Conservation (phyloP, 2,888 invertebrate genomes). For the Trissolcus japonicus region DNA sequence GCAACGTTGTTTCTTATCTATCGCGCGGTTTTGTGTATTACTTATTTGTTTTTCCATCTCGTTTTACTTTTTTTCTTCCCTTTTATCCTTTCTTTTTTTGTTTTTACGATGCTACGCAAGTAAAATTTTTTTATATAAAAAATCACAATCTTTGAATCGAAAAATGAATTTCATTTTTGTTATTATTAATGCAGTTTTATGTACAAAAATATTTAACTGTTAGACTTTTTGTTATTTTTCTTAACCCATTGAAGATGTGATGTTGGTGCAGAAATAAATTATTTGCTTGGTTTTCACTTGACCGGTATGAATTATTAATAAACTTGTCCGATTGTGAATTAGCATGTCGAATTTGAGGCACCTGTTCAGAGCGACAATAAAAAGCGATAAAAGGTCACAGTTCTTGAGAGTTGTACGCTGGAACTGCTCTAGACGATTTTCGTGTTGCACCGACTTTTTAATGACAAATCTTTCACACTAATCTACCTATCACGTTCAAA, state of each 20-base stretch:
- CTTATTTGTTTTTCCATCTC: conserved; percentile 13
- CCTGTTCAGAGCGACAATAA: conserved; percentile 19
- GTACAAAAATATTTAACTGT: no score
- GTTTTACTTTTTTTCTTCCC: not conserved
- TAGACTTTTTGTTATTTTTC: no score
- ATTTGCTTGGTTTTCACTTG: not conserved
- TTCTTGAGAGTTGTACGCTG: conserved; percentile 7
- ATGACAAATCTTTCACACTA: conserved; percentile 15
- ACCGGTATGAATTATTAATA: not conserved
- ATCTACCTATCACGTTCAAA: conserved; percentile 23
- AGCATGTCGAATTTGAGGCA: conserved; percentile 20
- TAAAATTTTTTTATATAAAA: not conserved
- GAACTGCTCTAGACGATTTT: conserved; percentile 18
- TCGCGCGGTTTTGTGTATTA: conserved; percentile 40
- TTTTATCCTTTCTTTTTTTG: conserved; percentile 4
- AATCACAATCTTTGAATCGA: not conserved
- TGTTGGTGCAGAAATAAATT: not conserved
- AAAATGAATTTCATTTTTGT: not conserved
- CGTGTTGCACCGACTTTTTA: conserved; percentile 3
- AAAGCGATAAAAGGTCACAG: conserved; percentile 33
- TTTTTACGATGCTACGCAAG: not conserved
- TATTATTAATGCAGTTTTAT: no score
- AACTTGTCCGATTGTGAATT: not conserved
- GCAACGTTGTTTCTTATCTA: conserved; percentile 48
- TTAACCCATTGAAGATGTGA: no score